These are phyloP conservation scores for Cosmorhoe ocellata DNA, from an alignment of 2,888 invertebrate genomes.

Conservation along the genomic window DNA sequence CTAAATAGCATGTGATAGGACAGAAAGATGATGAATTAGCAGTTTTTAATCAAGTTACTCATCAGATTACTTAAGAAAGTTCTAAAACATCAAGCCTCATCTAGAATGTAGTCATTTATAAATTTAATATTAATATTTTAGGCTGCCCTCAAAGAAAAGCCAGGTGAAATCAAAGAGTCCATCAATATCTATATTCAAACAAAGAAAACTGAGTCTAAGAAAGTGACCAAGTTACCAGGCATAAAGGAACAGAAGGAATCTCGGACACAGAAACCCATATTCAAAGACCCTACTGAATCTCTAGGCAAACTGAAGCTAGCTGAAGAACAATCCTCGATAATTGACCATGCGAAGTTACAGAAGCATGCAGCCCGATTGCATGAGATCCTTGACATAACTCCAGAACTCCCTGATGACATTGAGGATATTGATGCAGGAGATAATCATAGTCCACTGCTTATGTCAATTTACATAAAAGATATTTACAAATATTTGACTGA, in stretches of 20 bases:
- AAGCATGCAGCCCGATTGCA: conserved; percentile 3
- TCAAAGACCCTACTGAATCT: conserved; percentile 64
- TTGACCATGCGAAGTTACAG: conserved; percentile 19
- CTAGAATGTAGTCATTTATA: not conserved
- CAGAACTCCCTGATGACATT: conserved; percentile 66
- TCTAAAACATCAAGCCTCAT: too few relatives aligned
- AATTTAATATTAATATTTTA: conserved; percentile 40
- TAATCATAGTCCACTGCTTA: conserved; percentile 88
- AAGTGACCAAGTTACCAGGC: conserved; percentile 53
- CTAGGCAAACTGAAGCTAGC: conserved; percentile 60
- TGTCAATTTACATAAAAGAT: conserved; percentile 93
- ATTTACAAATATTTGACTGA: conserved; percentile 92
- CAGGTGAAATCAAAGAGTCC: conserved; percentile 54
- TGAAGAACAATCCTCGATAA: conserved; percentile 18
- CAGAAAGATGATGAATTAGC: too few relatives aligned
- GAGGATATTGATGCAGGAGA: conserved; percentile 91
- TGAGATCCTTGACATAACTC: conserved; percentile 31
- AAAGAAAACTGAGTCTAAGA: conserved; percentile 50
- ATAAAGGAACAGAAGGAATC: conserved; percentile 55
- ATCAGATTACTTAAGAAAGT: too few relatives aligned
- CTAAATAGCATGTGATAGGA: too few relatives aligned
- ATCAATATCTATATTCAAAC: conserved; percentile 46
- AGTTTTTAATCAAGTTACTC: too few relatives aligned
- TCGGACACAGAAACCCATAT: conserved; percentile 49
- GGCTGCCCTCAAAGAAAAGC: conserved; percentile 62